Conservation (phyloP, 2,113 vertebrate genomes). For the Chaenogobius annularis region DNA sequence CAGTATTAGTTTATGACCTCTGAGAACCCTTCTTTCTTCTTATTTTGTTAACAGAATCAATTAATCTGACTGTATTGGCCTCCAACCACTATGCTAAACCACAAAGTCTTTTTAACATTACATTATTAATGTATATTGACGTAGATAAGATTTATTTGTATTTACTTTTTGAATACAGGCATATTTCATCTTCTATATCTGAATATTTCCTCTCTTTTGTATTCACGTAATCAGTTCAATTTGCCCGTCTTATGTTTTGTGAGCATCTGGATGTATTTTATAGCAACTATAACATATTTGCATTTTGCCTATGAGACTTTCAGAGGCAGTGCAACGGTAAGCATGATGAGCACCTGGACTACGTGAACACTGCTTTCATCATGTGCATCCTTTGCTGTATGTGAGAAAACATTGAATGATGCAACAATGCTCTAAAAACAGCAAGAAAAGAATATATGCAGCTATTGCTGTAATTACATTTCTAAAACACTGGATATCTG, state of each 20-base stretch:
- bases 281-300: background rate
- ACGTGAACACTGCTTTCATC: background rate
- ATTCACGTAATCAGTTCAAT: background rate
- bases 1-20: background rate
- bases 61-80: background rate
- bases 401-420: background rate
- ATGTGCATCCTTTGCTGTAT: conserved; percentile 8
- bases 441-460: background rate
- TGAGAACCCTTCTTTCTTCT: background rate
- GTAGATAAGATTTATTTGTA: background rate
- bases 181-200: background rate
- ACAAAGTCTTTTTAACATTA: too few relatives aligned
- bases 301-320: conserved; percentile 8
- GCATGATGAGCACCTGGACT: conserved; percentile 6
- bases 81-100: background rate
- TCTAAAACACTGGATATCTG: conserved; percentile 7
- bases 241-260: background rate
- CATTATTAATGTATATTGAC: background rate
- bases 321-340: conserved; percentile 1
- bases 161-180: background rate
- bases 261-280: background rate
- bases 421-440: conserved; percentile 6
- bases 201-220: background rate
- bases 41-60: background rate
- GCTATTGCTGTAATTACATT: background rate